phyloP scores from a whole-genome alignment of 2,797 vertebrate species.

The Sebastes baramenuke region DNA sequence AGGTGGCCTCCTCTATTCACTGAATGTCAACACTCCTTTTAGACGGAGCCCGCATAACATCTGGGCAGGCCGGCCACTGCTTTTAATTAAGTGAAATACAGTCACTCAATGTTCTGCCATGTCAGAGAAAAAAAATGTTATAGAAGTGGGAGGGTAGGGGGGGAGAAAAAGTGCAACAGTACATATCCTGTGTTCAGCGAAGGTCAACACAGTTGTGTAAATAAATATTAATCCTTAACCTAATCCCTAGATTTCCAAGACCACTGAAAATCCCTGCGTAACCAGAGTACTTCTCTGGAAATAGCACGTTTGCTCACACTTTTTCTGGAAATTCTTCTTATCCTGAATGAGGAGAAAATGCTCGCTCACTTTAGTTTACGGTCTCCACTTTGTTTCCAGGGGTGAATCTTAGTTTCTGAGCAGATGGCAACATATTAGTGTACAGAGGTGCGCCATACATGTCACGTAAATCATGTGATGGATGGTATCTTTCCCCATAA shows the following conservation, averaged over 20 bases:
- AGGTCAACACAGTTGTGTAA: conserved; percentile 86
- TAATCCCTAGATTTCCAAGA: conserved; percentile 83
- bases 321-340: conserved; percentile 38
- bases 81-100: conserved; percentile 94
- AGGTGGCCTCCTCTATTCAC: conserved; percentile 94
- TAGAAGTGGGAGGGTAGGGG: conserved; percentile 60
- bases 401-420: conserved; percentile 23
- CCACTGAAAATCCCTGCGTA: conserved; percentile 75
- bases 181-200: conserved; percentile 81
- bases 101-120: conserved; percentile 82
- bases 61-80: conserved; percentile 86
- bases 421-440: conserved; percentile 14
- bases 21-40: conserved; percentile 89
- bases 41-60: conserved; percentile 87
- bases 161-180: conserved; percentile 76
- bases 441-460: conserved; percentile 2
- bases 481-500: conserved; percentile 31
- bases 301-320: conserved; percentile 37
- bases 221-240: conserved; percentile 85
- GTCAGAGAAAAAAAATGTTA: conserved; percentile 75
- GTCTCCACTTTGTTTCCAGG: conserved; percentile 24
- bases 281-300: conserved; percentile 62
- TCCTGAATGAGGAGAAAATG: conserved; percentile 27
- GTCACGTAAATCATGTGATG: conserved; percentile 23
- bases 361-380: conserved; percentile 38